Evolutionary conservation across 2,797 vertebrate genomes (phyloP).

Genomic region (Rallus crepitans): DNA sequence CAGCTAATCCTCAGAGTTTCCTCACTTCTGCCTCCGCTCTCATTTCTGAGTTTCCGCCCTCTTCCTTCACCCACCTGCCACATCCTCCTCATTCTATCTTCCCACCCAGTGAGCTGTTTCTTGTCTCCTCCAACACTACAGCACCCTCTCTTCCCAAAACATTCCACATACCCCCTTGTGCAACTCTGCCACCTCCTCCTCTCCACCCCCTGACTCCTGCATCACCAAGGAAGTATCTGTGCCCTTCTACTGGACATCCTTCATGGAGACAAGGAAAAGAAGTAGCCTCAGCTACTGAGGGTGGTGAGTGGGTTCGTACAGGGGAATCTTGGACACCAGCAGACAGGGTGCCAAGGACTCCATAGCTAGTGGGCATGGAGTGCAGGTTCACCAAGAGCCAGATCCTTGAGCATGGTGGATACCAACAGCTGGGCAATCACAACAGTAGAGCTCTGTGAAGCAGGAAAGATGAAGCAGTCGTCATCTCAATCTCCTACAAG

Average conservation of each 20-base stretch:
- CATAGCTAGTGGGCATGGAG: background rate
- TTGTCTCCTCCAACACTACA: slow-evolving; percentile 3
- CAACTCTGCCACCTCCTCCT: background rate
- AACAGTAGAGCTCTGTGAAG: background rate
- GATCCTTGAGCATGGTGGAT: background rate
- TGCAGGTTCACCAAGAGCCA: background rate
- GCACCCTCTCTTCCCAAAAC: background rate
- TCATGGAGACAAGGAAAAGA: background rate
- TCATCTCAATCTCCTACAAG: background rate
- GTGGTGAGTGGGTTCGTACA: background rate
- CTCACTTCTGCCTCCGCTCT: slow-evolving; percentile 4
- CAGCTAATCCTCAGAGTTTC: background rate
- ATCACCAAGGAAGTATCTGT: background rate
- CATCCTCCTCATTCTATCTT: background rate
- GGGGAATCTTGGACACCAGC: background rate
- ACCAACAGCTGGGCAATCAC: background rate
- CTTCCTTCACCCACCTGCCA: background rate
- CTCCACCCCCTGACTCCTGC: background rate
- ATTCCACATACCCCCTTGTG: background rate
- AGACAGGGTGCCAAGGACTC: background rate
- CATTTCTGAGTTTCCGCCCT: background rate
- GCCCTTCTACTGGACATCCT: background rate
- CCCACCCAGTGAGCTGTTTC: slow-evolving; percentile 2
- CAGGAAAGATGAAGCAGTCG: background rate
- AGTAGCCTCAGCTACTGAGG: background rate